phyloP scores from a whole-genome alignment of 1,140 invertebrate species.

The Chionoecetes opilio region DNA sequence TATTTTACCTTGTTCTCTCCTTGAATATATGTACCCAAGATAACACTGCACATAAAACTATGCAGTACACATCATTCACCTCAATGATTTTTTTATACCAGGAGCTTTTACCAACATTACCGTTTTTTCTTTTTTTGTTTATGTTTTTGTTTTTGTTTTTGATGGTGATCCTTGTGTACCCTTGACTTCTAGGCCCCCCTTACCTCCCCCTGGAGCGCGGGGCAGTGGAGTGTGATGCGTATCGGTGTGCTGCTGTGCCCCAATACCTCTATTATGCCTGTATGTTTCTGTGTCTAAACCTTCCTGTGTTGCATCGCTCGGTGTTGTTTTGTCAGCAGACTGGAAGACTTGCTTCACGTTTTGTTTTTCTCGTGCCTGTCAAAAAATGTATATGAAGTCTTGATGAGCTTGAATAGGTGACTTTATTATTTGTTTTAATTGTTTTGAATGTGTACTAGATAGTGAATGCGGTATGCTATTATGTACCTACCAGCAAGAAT shows the following conservation, averaged over 20 bases:
- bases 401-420: not conserved
- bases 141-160: not conserved
- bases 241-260: constrained; percentile 89
- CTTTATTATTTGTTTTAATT: too few species aligned
- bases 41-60: not conserved
- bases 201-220: constrained; percentile 86
- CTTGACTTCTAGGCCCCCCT: constrained; percentile 67
- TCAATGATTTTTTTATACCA: too few species aligned
- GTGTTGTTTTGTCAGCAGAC: not conserved
- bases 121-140: not conserved
- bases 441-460: too few species aligned
- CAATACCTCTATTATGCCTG: constrained; percentile 90
- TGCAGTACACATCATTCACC: not conserved
- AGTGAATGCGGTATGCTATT: too few species aligned
- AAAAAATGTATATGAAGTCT: not conserved
- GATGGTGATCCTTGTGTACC: not conserved
- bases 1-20: too few species aligned
- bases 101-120: not conserved
- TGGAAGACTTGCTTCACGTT: too few species aligned
- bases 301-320: not conserved
- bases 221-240: constrained; percentile 89
- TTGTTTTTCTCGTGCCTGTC: not conserved
- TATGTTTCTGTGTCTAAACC: constrained; percentile 82
- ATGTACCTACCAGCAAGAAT: too few species aligned
- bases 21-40: not conserved